Base-by-base conservation (phyloP, 2,113 vertebrate species). In the Rhadina sibilatrix region DNA sequence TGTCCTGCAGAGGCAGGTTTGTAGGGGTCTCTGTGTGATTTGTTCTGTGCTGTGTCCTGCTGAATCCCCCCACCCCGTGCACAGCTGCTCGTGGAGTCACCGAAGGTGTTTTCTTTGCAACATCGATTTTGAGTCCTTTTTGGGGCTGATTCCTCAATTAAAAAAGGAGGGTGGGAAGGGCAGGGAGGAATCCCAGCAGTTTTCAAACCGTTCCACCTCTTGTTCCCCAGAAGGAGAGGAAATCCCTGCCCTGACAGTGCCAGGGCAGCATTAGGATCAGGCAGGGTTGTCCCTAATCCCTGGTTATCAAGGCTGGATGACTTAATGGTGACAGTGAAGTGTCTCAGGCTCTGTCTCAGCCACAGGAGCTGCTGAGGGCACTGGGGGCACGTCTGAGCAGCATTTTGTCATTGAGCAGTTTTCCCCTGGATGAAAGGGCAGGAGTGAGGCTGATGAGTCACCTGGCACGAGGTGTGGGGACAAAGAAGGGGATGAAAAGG, bases 1-100 rank as follows among this genome's bases (percentile, higher is more conserved):
- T 99, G 98, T 98, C 99, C n/a, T n/a, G n/a, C n/a, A n/a, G n/a
- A n/a, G n/a, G 98, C 99, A 99, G 98, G 99, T 99, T 97, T 99
- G 99, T 99, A 98, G 99, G 99, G 99, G 98, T 98, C 97, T 97
- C 97, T 98, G 96, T 98, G 97, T 94, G 97, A 63, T 96, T 88
- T 91, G 89, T 75, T 91, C 93, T 96, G 91, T 83, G 97, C 97
- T 95, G 91, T 96, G 98, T 98, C 98, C 98, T 98, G 98, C 96
- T 79, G 95, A 95, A 98, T 97, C 94, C 91, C n/a, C n/a, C n/a
- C n/a, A n/a, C n/a, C n/a, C n/a, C n/a, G n/a, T 98, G 99, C 98
- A 98, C 99, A 98, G 98, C 98, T 99, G 98, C 98, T 98, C 97
- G 96, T 98, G 97, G 94, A 98, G 97, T 98, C 96, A 72, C 52